Percentiles rank a stretch among this genome's conserved stretches.
These are phyloP conservation scores for Mellivora capensis DNA, from an alignment of 2,113 vertebrate species.

Conservation along the genomic window DNA sequence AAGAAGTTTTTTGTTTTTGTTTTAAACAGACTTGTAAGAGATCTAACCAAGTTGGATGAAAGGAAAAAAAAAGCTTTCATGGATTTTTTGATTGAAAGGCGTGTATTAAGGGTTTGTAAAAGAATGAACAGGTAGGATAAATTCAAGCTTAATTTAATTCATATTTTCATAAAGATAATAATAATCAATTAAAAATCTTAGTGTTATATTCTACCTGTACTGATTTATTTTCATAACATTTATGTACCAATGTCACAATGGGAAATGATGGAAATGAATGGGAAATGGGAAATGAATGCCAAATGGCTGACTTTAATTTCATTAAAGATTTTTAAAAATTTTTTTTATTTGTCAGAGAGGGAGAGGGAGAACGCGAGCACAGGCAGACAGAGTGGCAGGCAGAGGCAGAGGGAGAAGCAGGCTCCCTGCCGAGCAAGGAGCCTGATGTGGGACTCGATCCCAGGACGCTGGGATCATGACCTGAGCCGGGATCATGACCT, in stretches of 20 bases:
- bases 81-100: neutral
- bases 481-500: no score
- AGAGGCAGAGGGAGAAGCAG: no score
- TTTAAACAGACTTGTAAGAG: neutral
- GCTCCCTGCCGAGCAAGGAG: no score
- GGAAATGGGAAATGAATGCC: neutral
- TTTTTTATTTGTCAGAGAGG: no score
- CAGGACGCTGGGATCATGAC: no score
- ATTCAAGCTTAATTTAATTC: neutral
- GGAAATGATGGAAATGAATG: neutral
- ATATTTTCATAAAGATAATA: neutral
- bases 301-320: neutral
- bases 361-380: no score
- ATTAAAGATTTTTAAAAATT: no score
- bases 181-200: neutral
- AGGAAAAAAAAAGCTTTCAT: neutral
- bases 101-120: neutral
- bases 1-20: neutral
- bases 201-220: neutral
- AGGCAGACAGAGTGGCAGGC: no score
- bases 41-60: neutral
- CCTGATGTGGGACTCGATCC: no score
- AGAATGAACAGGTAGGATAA: neutral
- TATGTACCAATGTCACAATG: neutral
- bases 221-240: neutral